A percentile compares a stretch with the other conserved stretches of the same genome.
Evolutionary conservation across 2,113 vertebrate genomes (phyloP).

Genomic region (Mionectes macconnelli): DNA sequence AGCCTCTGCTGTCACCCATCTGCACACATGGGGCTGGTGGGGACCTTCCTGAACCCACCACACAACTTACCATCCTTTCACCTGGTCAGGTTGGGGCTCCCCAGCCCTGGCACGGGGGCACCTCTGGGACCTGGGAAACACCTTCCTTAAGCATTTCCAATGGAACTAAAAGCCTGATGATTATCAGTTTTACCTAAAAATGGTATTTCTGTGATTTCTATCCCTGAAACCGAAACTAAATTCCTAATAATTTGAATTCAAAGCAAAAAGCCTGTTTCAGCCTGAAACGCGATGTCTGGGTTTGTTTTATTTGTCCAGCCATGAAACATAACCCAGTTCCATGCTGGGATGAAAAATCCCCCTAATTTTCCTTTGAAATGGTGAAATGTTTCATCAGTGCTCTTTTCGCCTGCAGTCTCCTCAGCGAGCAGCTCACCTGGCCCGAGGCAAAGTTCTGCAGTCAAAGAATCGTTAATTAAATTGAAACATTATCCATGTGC

Average conservation of each 20-base stretch:
- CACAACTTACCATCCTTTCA: background rate
- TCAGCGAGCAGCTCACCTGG: background rate
- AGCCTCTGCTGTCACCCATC: background rate
- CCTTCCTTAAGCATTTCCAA: background rate
- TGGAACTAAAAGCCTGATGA: background rate
- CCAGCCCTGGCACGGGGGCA: fast-evolving
- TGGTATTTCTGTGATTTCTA: background rate
- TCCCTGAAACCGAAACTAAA: background rate
- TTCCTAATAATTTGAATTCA: background rate
- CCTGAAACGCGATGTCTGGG: background rate
- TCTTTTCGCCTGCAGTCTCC: background rate
- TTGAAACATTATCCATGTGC: background rate
- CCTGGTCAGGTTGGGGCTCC: background rate
- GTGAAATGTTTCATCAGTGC: background rate
- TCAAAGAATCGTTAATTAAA: background rate
- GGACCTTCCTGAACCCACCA: background rate
- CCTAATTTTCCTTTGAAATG: background rate
- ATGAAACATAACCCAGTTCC: background rate
- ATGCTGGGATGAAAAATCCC: background rate
- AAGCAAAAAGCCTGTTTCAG: background rate
- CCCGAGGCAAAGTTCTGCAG: background rate
- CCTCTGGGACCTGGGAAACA: background rate
- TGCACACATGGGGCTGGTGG: background rate
- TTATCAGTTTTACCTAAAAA: background rate
- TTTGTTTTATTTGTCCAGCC: background rate